A percentile compares a stretch with the other conserved stretches of the same genome.
Evolutionary conservation across 2,113 vertebrate species (phyloP).

Genomic region (Micronycteris hirsuta): DNA sequence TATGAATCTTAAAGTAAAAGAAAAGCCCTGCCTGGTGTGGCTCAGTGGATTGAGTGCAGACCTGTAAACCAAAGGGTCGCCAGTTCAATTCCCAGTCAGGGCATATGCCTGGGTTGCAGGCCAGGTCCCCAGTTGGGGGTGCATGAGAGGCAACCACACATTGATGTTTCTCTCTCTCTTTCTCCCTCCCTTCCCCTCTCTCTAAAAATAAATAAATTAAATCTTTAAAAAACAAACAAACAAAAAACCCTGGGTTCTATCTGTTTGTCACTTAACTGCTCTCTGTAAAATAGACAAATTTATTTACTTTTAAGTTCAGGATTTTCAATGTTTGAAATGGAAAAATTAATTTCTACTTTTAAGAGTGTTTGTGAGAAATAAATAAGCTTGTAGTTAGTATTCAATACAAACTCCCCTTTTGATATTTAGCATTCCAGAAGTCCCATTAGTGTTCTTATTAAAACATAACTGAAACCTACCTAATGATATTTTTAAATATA

Average conservation of each 20-base stretch:
- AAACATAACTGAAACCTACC: not conserved
- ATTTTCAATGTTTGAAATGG: not conserved
- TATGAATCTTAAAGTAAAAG: not conserved
- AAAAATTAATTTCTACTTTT: not conserved
- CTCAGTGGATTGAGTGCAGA: too few species aligned
- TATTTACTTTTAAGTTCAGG: not conserved
- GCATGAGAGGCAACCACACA: too few species aligned
- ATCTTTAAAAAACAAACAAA: too few species aligned
- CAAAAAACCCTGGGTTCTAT: not conserved
- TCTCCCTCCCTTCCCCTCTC: too few species aligned
- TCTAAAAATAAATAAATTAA: not conserved
- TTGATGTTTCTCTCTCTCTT: too few species aligned
- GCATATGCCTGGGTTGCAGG: too few species aligned
- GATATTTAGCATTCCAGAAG: not conserved
- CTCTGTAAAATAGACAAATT: not conserved
- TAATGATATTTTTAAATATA: not conserved
- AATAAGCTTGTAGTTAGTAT: not conserved
- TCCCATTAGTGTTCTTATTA: not conserved
- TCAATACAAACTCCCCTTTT: not conserved
- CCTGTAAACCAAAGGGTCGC: too few species aligned
- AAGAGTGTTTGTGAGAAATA: constrained; percentile 35
- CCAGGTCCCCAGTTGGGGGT: too few species aligned
- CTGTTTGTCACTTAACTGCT: not conserved
- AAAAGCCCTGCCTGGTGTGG: too few species aligned
- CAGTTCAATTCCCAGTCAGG: too few species aligned